A percentile compares a stretch with the other conserved stretches of the same genome.
These are phyloP conservation scores for Leptothorax acervorum DNA, from an alignment of 2,888 invertebrate genomes.

Conservation along the genomic window DNA sequence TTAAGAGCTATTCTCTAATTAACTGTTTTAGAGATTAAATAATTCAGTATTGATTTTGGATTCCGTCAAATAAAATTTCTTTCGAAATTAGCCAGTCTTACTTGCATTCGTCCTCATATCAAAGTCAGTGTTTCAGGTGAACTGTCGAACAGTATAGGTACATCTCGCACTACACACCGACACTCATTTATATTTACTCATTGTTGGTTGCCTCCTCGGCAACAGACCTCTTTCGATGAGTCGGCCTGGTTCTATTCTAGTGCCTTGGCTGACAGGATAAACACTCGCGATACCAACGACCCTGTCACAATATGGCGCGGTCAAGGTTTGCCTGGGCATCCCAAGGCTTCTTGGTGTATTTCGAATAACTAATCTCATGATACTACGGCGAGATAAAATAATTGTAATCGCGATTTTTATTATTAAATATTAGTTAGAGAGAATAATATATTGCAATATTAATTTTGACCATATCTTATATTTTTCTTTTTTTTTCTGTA, in stretches of 20 bases:
- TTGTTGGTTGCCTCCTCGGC: constrained; percentile 64
- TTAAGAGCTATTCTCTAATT: not conserved
- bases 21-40: not conserved
- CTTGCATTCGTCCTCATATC: not conserved
- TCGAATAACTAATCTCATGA: not conserved
- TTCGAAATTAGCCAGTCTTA: not conserved
- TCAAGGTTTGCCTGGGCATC: constrained; percentile 77
- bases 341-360: constrained; percentile 64
- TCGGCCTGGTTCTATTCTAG: constrained; percentile 79
- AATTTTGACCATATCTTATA: not conserved
- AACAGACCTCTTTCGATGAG: constrained; percentile 68
- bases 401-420: not conserved
- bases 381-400: not conserved
- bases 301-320: constrained; percentile 76
- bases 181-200: constrained; percentile 44
- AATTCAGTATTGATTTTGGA: not conserved
- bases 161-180: not conserved
- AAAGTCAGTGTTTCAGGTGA: not conserved
- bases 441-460: not conserved
- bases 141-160: not conserved
- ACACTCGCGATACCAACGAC: constrained; percentile 78
- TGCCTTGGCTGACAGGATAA: constrained; percentile 74
- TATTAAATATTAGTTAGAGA: not conserved
- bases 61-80: not conserved
- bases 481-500: not conserved